Evolutionary conservation across 2,797 vertebrate genomes (phyloP), one percentile per base, ranked within the genome.

Genomic region (Picus viridis): DNA sequence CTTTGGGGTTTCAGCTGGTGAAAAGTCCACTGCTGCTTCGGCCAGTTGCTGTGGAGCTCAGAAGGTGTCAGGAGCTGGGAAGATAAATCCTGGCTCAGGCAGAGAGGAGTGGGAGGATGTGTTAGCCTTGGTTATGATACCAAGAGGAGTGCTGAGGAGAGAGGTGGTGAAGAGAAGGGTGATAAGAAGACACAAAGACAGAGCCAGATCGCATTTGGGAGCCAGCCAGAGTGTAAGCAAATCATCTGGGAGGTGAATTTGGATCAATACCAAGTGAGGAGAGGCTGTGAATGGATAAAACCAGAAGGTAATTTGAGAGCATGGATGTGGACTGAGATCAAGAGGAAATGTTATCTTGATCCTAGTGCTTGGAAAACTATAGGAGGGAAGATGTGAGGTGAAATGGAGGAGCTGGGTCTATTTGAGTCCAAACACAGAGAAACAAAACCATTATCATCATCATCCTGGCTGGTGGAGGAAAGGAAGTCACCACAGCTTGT

Each of bases 151-250:
- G 19, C 53, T 45, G 73, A 45, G 75, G 75, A 68, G 64, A 58
- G 73, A 62, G 78, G 69, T 74, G 72, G 30, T 72, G 64, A 39
- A 58, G 56, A 61, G 56, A 90, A 61, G 24, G 41, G n/a, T 58
- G 90, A 79, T 90, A 83, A 89, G 59, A 51, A 86, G 72, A 73
- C 79, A 68, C 59, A 82, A 49, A 81, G 85, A 54, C 72, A 88
- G 78, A 88, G 29, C 53, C 45, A 57, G 68, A 53, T 43, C 51
- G 63, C 36, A 26, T 61, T 41, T 94, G 89, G 85, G 79, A 92
- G 67, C 57, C 73, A 92, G 84, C 80, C 92, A 92, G 82, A 81
- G 72, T 54, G 84, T 89, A 93, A 93, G 83, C 89, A 89, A 78
- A 83, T 72, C 69, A 89, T 12, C 70, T 70, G 71, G 65, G 86